Percentiles rank a stretch among this genome's conserved stretches.
These are phyloP conservation scores for Oceanodroma tethys DNA, from an alignment of 2,113 vertebrate species.

Conservation along the genomic window DNA sequence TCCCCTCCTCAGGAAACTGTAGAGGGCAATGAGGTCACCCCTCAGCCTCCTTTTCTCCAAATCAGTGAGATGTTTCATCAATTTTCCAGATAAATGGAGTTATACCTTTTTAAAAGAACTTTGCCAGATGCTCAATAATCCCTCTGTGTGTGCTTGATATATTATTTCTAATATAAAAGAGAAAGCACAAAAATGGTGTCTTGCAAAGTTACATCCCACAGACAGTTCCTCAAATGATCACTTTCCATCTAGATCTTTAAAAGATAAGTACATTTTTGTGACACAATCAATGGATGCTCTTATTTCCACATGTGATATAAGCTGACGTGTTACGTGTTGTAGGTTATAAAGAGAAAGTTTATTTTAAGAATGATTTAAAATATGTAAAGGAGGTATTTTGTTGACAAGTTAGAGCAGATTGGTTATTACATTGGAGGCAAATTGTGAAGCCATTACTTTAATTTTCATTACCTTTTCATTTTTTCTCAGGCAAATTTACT, in stretches of 20 bases:
- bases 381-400: neutral
- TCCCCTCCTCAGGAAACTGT: neutral
- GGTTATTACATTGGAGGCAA: neutral
- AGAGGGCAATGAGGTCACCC: neutral
- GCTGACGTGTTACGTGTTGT: neutral
- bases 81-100: neutral
- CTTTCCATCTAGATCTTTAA: neutral
- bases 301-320: neutral
- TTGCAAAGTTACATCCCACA: neutral
- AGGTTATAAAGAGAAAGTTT: neutral
- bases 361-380: neutral
- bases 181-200: neutral
- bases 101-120: neutral
- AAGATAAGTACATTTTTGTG: neutral
- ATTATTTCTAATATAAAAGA: neutral
- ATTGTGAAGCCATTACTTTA: neutral
- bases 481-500: neutral
- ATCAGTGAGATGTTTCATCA: neutral
- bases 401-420: neutral
- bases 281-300: neutral
- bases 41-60: neutral
- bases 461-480: neutral
- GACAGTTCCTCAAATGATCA: neutral
- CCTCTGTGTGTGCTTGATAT: neutral
- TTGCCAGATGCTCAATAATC: neutral